Conservation (phyloP, 2,888 invertebrate species). For the Agrochola circellaris region DNA sequence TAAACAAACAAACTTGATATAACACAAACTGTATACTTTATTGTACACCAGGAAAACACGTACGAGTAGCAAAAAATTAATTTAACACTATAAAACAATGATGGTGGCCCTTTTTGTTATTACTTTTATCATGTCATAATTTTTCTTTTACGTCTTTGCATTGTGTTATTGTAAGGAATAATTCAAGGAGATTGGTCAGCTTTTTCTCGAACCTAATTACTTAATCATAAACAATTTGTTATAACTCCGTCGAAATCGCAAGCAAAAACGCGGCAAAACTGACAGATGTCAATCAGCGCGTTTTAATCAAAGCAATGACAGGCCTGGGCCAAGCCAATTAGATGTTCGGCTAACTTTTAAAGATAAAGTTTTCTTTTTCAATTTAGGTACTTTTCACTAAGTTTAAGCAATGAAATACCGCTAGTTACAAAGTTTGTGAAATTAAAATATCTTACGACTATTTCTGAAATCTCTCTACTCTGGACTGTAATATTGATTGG, state of each 20-base stretch:
- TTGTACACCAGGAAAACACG: too few species aligned
- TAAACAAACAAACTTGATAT: too few species aligned
- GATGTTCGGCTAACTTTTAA: slow-evolving; percentile 18
- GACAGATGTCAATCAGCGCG: slow-evolving; percentile 58
- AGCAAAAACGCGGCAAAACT: slow-evolving; percentile 21
- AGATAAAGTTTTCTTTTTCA: slow-evolving; percentile 23
- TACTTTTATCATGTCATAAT: neutral
- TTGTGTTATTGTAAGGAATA: neutral
- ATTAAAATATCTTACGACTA: neutral
- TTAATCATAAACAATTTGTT: neutral
- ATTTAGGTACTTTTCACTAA: slow-evolving; percentile 2
- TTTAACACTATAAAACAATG: too few species aligned
- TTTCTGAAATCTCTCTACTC: neutral
- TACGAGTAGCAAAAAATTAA: too few species aligned
- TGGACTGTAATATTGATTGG: neutral
- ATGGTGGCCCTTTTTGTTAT: neutral
- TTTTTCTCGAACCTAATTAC: neutral
- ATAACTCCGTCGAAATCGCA: neutral
- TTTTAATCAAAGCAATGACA: slow-evolving; percentile 57
- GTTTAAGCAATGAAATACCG: slow-evolving; percentile 10
- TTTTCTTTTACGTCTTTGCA: neutral
- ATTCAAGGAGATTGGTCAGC: neutral
- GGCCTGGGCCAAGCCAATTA: slow-evolving; percentile 32
- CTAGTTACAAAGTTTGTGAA: slow-evolving; percentile 14
- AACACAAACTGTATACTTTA: too few species aligned